These are phyloP conservation scores for Thunnus maccoyii DNA, from an alignment of 2,113 vertebrate genomes.

Conservation along the genomic window DNA sequence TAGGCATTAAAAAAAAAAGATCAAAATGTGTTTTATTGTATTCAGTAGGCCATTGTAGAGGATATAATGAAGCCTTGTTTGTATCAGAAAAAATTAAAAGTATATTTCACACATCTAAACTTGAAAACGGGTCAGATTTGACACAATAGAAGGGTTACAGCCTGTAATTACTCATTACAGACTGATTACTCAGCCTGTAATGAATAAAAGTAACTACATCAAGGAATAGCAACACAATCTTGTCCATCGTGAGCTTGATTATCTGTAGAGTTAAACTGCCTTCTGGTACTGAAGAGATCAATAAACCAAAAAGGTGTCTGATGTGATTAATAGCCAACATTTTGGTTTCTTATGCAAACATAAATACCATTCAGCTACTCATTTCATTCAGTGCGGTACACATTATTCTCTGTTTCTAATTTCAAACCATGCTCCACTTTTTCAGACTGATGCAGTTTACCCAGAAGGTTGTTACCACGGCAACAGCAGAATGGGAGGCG, in stretches of 20 bases:
- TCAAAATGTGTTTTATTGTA: no score
- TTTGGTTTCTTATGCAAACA: neutral
- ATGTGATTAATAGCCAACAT: neutral
- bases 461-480: conserved; percentile 83
- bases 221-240: neutral
- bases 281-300: neutral
- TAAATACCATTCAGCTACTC: neutral
- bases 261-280: neutral
- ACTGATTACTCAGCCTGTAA: neutral
- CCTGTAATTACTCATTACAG: no score
- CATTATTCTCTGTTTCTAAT: conserved; percentile 76
- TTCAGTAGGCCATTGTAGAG: no score
- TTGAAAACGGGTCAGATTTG: no score
- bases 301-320: neutral
- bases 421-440: conserved; percentile 81
- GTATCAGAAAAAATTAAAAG: no score
- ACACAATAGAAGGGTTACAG: no score
- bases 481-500: conserved; percentile 74
- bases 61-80: no score
- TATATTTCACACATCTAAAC: no score
- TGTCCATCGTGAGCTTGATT: neutral
- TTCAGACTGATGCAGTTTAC: conserved; percentile 78
- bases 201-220: neutral
- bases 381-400: neutral
- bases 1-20: no score